Evolutionary conservation across 30 jellyfish, hydroid and myxozoan species (phyloP).

Genomic region (Morbakka virulenta): DNA sequence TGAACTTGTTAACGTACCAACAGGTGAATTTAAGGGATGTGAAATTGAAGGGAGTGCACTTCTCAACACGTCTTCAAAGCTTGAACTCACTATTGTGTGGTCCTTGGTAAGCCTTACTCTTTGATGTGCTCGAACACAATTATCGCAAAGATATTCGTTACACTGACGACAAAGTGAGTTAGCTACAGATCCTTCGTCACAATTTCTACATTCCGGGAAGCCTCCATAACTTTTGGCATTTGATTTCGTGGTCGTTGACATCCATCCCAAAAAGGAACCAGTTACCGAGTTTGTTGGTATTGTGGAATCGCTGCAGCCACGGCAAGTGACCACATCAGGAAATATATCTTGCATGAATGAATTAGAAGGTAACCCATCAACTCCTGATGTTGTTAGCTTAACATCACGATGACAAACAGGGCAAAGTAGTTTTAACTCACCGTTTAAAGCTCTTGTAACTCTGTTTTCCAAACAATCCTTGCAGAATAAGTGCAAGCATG

Average conservation of each 20-base stretch:
- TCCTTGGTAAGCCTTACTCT: slow-evolving; percentile 84
- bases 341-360: slow-evolving; percentile 89
- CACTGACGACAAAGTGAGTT: slow-evolving; percentile 86
- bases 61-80: slow-evolving; percentile 66
- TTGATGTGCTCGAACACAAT: slow-evolving; percentile 92
- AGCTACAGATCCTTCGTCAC: slow-evolving; percentile 88
- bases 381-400: slow-evolving; percentile 74
- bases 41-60: slow-evolving; percentile 39
- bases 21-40: background rate
- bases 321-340: slow-evolving; percentile 88
- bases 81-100: slow-evolving; percentile 68
- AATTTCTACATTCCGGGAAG: slow-evolving; percentile 73
- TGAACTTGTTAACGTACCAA: background rate
- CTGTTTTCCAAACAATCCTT: slow-evolving; percentile 73
- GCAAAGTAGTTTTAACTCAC: slow-evolving; percentile 75
- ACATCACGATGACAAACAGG: slow-evolving; percentile 94
- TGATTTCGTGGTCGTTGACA: background rate
- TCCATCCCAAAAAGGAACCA: slow-evolving; percentile 27
- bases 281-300: slow-evolving; percentile 24
- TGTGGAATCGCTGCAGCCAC: slow-evolving; percentile 36
- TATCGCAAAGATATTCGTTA: slow-evolving; percentile 84
- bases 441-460: slow-evolving; percentile 54
- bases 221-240: slow-evolving; percentile 39
- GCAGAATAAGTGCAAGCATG: slow-evolving; percentile 94
- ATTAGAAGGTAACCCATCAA: slow-evolving; percentile 78